Evolutionary conservation across 1,140 invertebrate species (phyloP), one percentile per base, ranked within the genome.

Genomic region (Conus ventricosus): DNA sequence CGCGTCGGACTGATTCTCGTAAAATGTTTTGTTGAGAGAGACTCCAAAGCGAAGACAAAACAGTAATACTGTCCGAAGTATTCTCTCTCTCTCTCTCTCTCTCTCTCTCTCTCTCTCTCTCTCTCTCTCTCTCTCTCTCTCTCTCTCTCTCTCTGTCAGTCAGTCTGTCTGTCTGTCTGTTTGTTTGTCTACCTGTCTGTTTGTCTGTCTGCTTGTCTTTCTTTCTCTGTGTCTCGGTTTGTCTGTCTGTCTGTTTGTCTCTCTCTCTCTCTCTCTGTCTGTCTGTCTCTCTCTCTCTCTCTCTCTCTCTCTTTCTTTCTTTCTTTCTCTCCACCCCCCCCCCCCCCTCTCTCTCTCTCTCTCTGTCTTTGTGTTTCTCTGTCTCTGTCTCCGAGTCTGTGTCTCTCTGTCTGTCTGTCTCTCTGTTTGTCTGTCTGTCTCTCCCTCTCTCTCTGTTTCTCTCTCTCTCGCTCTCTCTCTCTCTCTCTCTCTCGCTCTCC

Each of bases 291-390:
- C 67, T 71, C 67, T 71, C 67, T 71, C 67, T 71, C 67, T 71
- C 13, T 71, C 67, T 71, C 20, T 71, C 67, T 71, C 8, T 71
- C 67, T 71, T 5, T 71, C 67, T 71, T 5, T 71, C 67, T 71
- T 17, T 11, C 67, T 20, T 23, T 20, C 67, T 20, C 17, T 20
- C 17, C 23, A 5, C 23, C 17, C 23, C 17, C 23, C 17, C 67
- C 17, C 67, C 67, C 67, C 20, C 67, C 67, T 71, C 67, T 71
- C 67, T 71, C 67, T 71, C 67, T 71, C 67, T 71, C 67, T 71
- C 67, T 71, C 67, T 71, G 8, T 71, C 67, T 11, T 5, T 71
- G 15, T 71, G 8, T 71, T 20, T 71, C 4, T 71, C 67, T 71
- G 11, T 71, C 67, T 71, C 67, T 71, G 17, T 71, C 67, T 71